Evolutionary conservation across 2,113 vertebrate species (phyloP), one percentile per base, ranked within the genome.

Genomic region (Tenebrosternarchus preto): DNA sequence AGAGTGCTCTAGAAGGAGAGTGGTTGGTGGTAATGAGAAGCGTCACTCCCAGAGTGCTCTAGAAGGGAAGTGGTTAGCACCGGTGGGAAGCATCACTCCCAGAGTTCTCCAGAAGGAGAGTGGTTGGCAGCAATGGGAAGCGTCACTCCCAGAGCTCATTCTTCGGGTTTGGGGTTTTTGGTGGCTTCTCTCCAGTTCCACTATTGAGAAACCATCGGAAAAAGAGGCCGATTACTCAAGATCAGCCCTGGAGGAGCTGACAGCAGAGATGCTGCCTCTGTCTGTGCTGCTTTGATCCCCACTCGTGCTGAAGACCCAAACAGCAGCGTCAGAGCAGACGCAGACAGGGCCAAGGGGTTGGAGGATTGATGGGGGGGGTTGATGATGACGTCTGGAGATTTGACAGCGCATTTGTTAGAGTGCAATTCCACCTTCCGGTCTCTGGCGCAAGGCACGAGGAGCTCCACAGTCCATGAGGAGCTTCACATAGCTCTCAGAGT

Each of bases 111-210:
- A 57, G 66, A 80, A 74, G 61, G 46, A 20, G 43, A 36, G 39
- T 29, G 78, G 71, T 27, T 50, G 27, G 55, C 20, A 64, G 59
- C 83, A 78, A 50, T 77, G 79, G 70, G 83, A 81, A 77, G 46
- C 70, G 19, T 75, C 56, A 70, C 81, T 77, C 63, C 53, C 22
- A 24, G 11, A 57, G 71, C 53, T 22, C 57, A 36, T 77, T 53
- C 59, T 77, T 78, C 64, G 81, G 82, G 69, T 78, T 85, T 67
- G 25, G 63, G 81, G 66, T 83, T 81, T 73, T 79, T 60, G 33
- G 17, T 79, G 84, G 84, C 78, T 59, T 36, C 12, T 9, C 63
- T 83, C 79, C 84, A 83, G 64, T 22, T 82, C 72, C 60, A 69
- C 76, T 72, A 78, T 56, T 82, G 71, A 83, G 73, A 68, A 77